These are phyloP conservation scores for Xanthia icteritia DNA, from an alignment of 2,888 invertebrate genomes.

Conservation along the genomic window DNA sequence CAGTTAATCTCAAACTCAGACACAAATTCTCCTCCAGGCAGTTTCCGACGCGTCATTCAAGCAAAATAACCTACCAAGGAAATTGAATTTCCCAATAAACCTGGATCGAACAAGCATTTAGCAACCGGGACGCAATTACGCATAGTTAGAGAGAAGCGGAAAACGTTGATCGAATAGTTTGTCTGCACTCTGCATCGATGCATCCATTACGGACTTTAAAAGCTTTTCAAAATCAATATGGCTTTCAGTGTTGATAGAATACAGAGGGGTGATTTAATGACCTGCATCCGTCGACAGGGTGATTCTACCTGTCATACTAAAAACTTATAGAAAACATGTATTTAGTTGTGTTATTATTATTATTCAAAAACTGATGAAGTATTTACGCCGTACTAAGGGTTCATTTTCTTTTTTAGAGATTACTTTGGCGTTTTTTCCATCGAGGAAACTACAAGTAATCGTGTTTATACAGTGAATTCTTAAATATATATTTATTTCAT, in stretches of 20 bases:
- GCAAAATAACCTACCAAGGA: constrained; percentile 27
- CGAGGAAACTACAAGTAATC: no score
- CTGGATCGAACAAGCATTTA: constrained; percentile 36
- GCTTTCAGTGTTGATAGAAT: background rate
- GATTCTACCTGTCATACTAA: no score
- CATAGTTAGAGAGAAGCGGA: constrained; percentile 37
- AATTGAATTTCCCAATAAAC: constrained; percentile 45
- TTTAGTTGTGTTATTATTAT: no score
- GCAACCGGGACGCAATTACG: constrained; percentile 26
- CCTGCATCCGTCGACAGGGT: no score
- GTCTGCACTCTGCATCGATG: background rate
- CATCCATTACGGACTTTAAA: constrained; percentile 6
- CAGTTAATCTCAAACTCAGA: background rate
- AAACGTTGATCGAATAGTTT: constrained; percentile 45
- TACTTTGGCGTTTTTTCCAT: no score
- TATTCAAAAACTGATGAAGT: no score
- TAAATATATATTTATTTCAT: no score
- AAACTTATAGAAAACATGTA: no score
- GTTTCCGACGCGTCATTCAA: constrained; percentile 20
- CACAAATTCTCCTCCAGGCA: background rate
- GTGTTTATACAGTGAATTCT: no score
- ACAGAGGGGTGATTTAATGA: background rate
- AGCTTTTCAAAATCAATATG: constrained; percentile 24
- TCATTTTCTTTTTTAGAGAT: no score
- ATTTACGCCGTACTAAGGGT: no score